Evolutionary conservation across 2,113 vertebrate species (phyloP), one percentile per base, ranked within the genome.

Genomic region (Limanda limanda): DNA sequence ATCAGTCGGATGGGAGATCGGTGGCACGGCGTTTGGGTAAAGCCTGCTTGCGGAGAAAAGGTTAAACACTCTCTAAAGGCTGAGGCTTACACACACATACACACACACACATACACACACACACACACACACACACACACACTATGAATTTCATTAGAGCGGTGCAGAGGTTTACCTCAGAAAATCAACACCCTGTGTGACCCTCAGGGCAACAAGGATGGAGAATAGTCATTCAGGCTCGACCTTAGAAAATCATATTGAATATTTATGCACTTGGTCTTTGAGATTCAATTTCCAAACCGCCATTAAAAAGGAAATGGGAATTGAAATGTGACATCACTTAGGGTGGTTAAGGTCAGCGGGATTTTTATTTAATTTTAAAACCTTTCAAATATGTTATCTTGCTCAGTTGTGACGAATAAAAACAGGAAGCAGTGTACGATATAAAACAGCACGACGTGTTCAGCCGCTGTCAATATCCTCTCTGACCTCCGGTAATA

Each of bases 61-160:
- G 91, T 94, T 91, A 92, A 91, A 91, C 78, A 79, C 83, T 85
- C 73, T 69, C 65, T 14, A 58, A 79, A 84, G 80, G 54, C 71
- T 20, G 23, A 15, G 40, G 57, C 64, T 75, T 27, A 14, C 20
- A 37, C 35, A 37, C 35, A 37, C 60, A 42, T 12, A 59, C 25
- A 60, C 27, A 23, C 31, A 57, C 27, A 54, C 64, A 35, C 72
- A 51, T 58, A 66, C 57, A 54, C 10, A 51, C 6, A 56, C 60
- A 18, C 17, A 18, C 3, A 48, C 47, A 48, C 47, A 20, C 6
- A 52, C 6, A 31, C 68, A 51, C 72, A 45, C 61, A 66, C 56
- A 47, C 67, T 54, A 92, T 91, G 86, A 90, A 92, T 89, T 91
- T 86, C 66, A 89, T 89, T 91, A 89, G 40, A 74, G 57, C 24